A percentile compares a stretch with the other conserved stretches of the same genome.
Conservation (phyloP, 2,888 invertebrate genomes). For the Leptinotarsa rubiginosa region DNA sequence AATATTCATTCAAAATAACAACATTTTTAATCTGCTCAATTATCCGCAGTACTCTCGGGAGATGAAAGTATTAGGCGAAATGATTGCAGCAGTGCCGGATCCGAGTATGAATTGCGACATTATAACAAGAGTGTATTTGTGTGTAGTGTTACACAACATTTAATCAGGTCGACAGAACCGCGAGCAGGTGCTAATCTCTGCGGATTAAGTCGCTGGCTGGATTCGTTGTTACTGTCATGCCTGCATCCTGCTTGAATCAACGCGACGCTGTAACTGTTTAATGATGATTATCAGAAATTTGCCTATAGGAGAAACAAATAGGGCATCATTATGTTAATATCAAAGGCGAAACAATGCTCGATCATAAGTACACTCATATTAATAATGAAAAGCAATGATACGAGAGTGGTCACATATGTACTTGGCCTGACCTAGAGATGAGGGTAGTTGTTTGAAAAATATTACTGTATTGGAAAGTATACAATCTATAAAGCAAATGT, state of each 20-base stretch:
- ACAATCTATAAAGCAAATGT: no score
- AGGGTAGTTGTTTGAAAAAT: no score
- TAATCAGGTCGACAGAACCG: conserved; percentile 61
- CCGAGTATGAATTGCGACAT: conserved; percentile 13
- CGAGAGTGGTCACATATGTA: no score
- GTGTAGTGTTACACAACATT: conserved; percentile 55
- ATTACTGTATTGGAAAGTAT: no score
- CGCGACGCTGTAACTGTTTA: not conserved
- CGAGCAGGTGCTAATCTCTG: conserved; percentile 61
- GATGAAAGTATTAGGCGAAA: conserved; percentile 13
- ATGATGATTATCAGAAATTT: not conserved
- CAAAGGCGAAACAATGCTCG: no score
- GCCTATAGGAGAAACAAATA: not conserved
- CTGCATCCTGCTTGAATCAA: conserved; percentile 28
- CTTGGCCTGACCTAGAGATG: no score
- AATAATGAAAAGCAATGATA: no score
- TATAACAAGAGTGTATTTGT: not conserved
- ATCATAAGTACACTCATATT: no score
- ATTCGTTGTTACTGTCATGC: conserved; percentile 34
- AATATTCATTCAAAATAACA: conserved; percentile 11
- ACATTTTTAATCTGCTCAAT: conserved; percentile 25
- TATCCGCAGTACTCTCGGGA: conserved; percentile 1
- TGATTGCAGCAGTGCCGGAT: conserved; percentile 4
- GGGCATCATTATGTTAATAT: not conserved
- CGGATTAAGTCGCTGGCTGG: conserved; percentile 54